A percentile compares a stretch with the other conserved stretches of the same genome.
phyloP scores from a whole-genome alignment of 2,797 vertebrate genomes.

The Acipenser transmontanus region DNA sequence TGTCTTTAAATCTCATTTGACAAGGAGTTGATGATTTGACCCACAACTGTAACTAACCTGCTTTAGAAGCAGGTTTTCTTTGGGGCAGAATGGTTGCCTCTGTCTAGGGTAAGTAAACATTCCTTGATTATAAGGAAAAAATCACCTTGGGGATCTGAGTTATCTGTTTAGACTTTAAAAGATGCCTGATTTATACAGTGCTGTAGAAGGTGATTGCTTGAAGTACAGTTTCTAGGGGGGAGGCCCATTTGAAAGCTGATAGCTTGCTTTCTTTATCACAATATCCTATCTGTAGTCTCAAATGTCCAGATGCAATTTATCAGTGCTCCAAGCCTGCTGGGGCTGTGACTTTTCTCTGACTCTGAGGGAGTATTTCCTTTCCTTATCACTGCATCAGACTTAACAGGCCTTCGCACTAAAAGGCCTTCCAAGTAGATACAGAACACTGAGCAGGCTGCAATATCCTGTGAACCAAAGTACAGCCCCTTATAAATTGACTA shows the following conservation, averaged over 20 bases:
- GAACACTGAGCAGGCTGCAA: constrained; percentile 8
- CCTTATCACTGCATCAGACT: not conserved
- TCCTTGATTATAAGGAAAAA: not conserved
- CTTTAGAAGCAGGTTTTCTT: too few species aligned
- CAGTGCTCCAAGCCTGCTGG: not conserved
- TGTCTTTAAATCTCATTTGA: too few species aligned
- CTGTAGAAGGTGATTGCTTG: not conserved
- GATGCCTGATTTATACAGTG: not conserved
- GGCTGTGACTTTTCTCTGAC: not conserved
- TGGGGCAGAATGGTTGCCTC: too few species aligned
- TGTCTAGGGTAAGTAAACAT: not conserved
- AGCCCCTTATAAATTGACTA: not conserved
- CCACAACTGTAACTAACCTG: too few species aligned
- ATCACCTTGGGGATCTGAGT: not conserved
- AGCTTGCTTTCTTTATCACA: constrained; percentile 1
- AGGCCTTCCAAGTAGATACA: not conserved
- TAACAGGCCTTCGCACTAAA: accelerated
- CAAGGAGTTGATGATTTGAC: too few species aligned
- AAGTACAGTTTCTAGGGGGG: not conserved
- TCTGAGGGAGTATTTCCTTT: not conserved
- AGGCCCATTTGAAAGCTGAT: constrained; percentile 5
- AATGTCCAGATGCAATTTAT: constrained; percentile 3
- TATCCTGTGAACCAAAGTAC: not conserved
- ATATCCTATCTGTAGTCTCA: constrained; percentile 9
- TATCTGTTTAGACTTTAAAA: not conserved